A percentile compares a stretch with the other conserved stretches of the same genome.
phyloP scores from a whole-genome alignment of 2,797 vertebrate genomes.

The Phalloptychus januarius region DNA sequence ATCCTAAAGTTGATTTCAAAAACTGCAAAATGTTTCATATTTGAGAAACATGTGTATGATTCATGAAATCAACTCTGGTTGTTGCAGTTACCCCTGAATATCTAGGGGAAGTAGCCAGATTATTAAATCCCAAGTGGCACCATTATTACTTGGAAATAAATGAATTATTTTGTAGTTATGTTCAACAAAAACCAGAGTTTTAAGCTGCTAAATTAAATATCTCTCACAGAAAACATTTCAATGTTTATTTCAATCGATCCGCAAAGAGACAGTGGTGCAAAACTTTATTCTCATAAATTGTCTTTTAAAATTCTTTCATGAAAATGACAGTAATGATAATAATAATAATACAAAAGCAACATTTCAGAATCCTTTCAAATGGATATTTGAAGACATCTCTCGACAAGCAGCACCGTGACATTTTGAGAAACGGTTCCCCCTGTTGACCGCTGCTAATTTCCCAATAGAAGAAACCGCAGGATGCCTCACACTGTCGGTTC shows the following conservation, averaged over 20 bases:
- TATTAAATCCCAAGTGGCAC: no score
- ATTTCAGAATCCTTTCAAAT: background rate
- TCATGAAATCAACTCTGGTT: no score
- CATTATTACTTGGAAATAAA: background rate
- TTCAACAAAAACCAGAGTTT: background rate
- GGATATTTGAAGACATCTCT: background rate
- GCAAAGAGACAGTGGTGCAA: background rate
- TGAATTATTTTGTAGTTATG: background rate
- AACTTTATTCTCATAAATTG: background rate
- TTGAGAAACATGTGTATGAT: background rate
- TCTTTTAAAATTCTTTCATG: background rate
- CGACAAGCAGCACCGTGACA: background rate
- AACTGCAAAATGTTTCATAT: background rate
- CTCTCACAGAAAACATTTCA: background rate
- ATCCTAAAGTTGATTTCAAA: no score
- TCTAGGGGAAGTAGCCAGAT: no score
- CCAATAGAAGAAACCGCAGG: background rate
- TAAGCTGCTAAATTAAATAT: background rate
- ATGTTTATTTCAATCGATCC: background rate
- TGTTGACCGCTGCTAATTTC: background rate
- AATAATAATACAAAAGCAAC: background rate
- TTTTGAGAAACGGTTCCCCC: background rate
- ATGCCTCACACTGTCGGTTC: background rate
- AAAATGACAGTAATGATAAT: background rate
- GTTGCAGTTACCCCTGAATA: no score